A percentile compares a stretch with the other conserved stretches of the same genome.
Evolutionary conservation across 1,140 invertebrate genomes (phyloP).

Genomic region (Bombus waltoni): DNA sequence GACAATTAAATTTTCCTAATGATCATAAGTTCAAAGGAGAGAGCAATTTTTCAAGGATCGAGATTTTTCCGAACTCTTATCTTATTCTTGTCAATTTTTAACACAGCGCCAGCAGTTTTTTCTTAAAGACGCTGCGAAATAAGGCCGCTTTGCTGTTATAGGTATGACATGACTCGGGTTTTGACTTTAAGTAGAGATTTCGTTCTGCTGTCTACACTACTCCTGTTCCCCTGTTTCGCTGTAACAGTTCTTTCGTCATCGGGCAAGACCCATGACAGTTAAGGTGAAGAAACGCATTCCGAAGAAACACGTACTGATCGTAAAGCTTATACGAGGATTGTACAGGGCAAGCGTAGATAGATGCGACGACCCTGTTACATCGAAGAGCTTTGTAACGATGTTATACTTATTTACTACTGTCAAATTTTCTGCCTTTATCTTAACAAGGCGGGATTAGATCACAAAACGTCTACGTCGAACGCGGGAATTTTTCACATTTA

Average conservation of each 20-base stretch:
- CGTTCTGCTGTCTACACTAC: conserved; percentile 13
- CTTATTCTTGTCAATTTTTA: neutral
- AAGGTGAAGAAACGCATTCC: conserved; percentile 21
- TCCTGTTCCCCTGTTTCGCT: neutral
- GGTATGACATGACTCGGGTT: conserved; percentile 15
- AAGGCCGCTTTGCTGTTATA: neutral
- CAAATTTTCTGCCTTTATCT: conserved; percentile 18
- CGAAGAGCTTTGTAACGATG: conserved; percentile 6
- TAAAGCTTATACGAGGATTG: conserved; percentile 51
- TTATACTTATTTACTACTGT: conserved; percentile 7
- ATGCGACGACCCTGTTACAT: conserved; percentile 3
- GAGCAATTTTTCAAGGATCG: neutral
- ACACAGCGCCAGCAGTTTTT: neutral
- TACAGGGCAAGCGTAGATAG: neutral
- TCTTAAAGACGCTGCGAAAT: neutral
- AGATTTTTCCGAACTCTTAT: neutral
- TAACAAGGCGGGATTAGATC: neutral
- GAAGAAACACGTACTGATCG: conserved; percentile 44
- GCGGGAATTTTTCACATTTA: neutral
- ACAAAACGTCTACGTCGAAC: neutral
- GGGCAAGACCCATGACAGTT: conserved; percentile 25
- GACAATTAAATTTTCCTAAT: too few relatives aligned
- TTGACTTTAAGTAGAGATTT: conserved; percentile 47
- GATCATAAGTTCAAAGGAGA: too few relatives aligned
- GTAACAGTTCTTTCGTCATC: conserved; percentile 21